Base-by-base conservation (phyloP, 1,140 invertebrate genomes). In the Chrysoperla carnea region DNA sequence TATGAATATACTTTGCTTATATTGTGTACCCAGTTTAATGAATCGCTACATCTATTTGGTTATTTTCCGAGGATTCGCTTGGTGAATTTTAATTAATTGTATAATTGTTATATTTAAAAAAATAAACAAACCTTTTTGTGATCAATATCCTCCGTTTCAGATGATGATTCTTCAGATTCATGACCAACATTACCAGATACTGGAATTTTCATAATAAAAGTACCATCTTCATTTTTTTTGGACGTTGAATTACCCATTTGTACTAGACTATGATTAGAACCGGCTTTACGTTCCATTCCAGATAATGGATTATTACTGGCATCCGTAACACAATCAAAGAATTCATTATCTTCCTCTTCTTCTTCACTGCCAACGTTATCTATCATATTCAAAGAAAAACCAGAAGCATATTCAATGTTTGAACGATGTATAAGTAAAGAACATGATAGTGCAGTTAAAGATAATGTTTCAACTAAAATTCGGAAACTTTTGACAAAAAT, bases 261-360 rank as follows among this genome's bases (percentile, higher is more conserved):
- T 3, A 23, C 17, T 23, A 23, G 17, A 23, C 17, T 23, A 23
- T 23, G 17, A 23, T 23, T 23, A 23, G 17, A 23, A 23, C 17
- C 17, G 17, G 2, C 17, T 23, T 23, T 23, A 23, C 17, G 17
- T 23, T 23, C 17, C 17, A 23, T 23, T 23, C 17, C 17, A 23
- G 17, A 23, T 23, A 23, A 3, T 23, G 17, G 17, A 38, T 43
- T 41, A 48, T 60, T 58, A 43, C 61, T 62, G 29, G 67, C 75
- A 37, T 78, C 75, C 53, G 83, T 81, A 61, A 83, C 69, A 3
- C 90, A 90, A 68, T 95, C 91, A 58, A 86, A 92, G 65, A 93
- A 97, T 52, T 90, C 86, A 60, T 77, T 78, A 46, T 95, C 90
- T 41, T 94, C 91, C 57, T 93, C 88, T 58, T 85, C 84, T 42